Conservation (phyloP, 2,888 invertebrate species). For the Heliconius hortense region DNA sequence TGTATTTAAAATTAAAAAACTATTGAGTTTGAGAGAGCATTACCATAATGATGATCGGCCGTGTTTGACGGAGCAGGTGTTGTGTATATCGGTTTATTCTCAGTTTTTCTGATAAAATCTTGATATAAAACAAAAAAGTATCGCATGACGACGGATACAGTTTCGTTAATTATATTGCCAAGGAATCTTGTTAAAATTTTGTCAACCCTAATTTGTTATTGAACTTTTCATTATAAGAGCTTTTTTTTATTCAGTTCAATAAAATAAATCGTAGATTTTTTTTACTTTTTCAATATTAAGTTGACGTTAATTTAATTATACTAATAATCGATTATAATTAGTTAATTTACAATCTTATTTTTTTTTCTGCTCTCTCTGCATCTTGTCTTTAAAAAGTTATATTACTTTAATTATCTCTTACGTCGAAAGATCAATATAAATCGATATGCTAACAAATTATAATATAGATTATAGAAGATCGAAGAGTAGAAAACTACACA, state of each 20-base stretch:
- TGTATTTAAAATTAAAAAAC: constrained; percentile 40
- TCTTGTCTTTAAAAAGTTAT: background rate
- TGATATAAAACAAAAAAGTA: constrained; percentile 69
- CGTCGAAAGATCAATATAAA: background rate
- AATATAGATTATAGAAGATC: constrained; percentile 20
- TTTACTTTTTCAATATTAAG: background rate
- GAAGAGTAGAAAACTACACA: constrained; percentile 32
- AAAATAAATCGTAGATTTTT: background rate
- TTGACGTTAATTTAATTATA: too few relatives aligned
- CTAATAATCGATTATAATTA: too few relatives aligned
- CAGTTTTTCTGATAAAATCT: constrained; percentile 79
- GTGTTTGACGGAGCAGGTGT: constrained; percentile 80
- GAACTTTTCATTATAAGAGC: background rate
- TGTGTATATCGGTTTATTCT: constrained; percentile 76
- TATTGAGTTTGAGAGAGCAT: constrained; percentile 68
- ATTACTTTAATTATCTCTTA: background rate
- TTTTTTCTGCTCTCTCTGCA: too few relatives aligned
- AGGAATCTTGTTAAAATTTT: constrained; percentile 22
- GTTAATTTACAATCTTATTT: background rate
- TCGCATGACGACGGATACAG: constrained; percentile 53
- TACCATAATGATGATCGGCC: constrained; percentile 77
- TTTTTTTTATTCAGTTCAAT: background rate
- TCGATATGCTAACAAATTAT: background rate
- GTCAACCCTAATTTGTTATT: constrained; percentile 8
- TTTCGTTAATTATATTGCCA: constrained; percentile 32